phyloP scores from a whole-genome alignment of 2,888 invertebrate species.

The Mythimna impura region DNA sequence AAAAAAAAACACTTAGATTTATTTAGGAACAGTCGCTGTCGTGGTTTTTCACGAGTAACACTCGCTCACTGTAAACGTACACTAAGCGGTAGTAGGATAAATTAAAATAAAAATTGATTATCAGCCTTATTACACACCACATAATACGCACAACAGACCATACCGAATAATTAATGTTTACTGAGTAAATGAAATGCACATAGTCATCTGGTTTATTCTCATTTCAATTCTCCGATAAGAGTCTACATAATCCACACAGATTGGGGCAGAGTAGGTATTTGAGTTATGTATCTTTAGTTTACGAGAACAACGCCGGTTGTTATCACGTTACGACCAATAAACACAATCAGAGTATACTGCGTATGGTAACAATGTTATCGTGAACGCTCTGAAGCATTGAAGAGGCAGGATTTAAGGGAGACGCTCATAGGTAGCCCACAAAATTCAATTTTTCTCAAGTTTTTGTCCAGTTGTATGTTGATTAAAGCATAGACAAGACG shows the following conservation, averaged over 20 bases:
- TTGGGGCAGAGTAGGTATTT: background rate
- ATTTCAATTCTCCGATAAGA: too few species aligned
- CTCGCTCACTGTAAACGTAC: background rate
- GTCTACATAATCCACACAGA: background rate
- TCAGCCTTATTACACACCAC: background rate
- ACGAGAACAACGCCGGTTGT: slow-evolving; percentile 23
- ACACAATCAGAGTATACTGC: slow-evolving; percentile 17
- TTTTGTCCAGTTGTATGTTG: too few species aligned
- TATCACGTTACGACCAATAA: slow-evolving; percentile 38
- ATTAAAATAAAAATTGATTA: background rate
- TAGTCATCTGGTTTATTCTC: background rate
- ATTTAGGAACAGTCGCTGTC: too few species aligned
- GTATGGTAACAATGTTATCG: slow-evolving; percentile 40
- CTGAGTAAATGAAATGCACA: background rate
- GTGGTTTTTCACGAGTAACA: background rate
- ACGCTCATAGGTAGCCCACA: too few species aligned
- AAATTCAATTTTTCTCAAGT: too few species aligned
- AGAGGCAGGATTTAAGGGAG: too few species aligned
- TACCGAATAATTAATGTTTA: background rate
- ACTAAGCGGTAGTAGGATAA: background rate
- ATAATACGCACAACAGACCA: background rate
- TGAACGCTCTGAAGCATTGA: background rate
- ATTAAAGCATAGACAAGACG: too few species aligned
- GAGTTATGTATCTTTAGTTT: slow-evolving; percentile 13
- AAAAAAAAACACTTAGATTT: too few species aligned